These are phyloP conservation scores for Melanotaenia pygmaea DNA, from an alignment of 2,797 vertebrate species.

Conservation along the genomic window DNA sequence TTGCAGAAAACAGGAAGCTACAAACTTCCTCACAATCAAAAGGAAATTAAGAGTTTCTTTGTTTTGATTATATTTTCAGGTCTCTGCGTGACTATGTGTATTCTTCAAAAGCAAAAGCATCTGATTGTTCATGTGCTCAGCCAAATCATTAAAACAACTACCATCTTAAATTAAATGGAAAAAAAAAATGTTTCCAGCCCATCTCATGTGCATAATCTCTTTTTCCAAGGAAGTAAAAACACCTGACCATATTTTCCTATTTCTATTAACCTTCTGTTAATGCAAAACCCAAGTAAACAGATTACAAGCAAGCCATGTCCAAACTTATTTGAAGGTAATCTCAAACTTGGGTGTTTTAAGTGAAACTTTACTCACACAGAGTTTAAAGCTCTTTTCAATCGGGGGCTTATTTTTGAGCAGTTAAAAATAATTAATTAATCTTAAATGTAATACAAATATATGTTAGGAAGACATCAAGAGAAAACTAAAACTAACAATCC, in stretches of 20 bases:
- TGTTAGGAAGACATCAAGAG: constrained; percentile 23
- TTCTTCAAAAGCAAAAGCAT: neutral
- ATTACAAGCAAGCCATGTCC: neutral
- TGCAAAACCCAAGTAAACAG: neutral
- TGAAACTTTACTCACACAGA: neutral
- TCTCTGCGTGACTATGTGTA: neutral
- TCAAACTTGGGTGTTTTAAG: neutral
- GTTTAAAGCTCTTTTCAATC: neutral
- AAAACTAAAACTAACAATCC: constrained; percentile 46
- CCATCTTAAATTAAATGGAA: neutral
- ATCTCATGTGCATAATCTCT: neutral
- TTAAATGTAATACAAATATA: constrained; percentile 27
- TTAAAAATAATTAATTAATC: constrained; percentile 17
- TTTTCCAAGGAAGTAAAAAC: neutral
- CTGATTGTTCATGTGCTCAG: neutral
- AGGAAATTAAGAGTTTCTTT: neutral
- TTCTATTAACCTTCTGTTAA: neutral
- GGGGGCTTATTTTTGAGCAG: neutral
- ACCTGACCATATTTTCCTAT: neutral
- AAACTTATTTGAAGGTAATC: neutral
- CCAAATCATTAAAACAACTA: neutral
- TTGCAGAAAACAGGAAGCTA: neutral
- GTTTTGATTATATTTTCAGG: neutral
- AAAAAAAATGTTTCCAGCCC: neutral
- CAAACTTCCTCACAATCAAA: neutral